Evolutionary conservation across 2,888 invertebrate genomes (phyloP).

Genomic region (Sminthurinus aureus): DNA sequence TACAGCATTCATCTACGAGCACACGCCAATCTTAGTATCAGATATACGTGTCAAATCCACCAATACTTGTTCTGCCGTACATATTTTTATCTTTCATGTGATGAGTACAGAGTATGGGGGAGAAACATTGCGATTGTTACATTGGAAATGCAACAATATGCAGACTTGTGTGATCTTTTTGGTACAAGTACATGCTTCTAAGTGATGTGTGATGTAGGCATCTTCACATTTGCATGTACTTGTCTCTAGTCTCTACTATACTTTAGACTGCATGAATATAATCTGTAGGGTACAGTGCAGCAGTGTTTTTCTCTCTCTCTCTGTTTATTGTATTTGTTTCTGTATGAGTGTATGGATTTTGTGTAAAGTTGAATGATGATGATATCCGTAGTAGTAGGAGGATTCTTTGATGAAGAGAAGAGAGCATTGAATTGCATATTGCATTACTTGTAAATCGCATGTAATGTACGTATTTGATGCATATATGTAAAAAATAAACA

Average conservation of each 20-base stretch:
- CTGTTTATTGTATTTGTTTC: neutral
- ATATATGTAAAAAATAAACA: neutral
- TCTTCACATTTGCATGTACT: neutral
- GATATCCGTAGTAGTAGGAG: constrained; percentile 6
- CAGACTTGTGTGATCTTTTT: neutral
- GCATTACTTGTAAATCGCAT: constrained; percentile 6
- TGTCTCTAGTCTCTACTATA: neutral
- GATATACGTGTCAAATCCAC: too few species aligned
- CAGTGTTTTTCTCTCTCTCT: neutral
- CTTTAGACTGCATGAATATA: too few species aligned
- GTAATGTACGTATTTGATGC: neutral
- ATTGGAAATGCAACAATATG: neutral
- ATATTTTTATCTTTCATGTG: too few species aligned
- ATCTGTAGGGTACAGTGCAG: neutral
- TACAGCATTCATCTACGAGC: too few species aligned
- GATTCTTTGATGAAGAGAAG: neutral
- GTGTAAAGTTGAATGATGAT: neutral
- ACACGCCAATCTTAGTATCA: too few species aligned
- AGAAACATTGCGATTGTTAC: neutral
- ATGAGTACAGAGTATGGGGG: too few species aligned
- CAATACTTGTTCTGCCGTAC: too few species aligned
- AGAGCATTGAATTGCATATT: neutral
- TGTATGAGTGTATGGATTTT: neutral
- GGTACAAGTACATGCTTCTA: neutral
- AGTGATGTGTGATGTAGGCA: neutral